Conservation (phyloP, 2,113 vertebrate genomes). For the Carlito syrichta region DNA sequence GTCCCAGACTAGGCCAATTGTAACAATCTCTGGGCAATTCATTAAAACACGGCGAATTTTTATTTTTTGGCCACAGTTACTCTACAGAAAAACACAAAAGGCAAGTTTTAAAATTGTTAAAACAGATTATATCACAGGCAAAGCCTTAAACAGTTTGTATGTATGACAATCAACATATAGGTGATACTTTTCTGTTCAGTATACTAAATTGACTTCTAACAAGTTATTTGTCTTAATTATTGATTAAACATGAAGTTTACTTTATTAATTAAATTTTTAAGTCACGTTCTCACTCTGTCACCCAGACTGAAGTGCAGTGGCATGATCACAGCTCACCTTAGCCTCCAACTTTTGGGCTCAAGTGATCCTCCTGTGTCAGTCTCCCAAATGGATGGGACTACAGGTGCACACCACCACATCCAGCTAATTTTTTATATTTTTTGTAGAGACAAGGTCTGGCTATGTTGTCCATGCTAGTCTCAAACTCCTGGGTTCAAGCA, state of each 20-base stretch:
- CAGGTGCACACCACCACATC: no score
- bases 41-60: constrained; percentile 96
- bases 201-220: not conserved
- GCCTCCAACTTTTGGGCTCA: no score
- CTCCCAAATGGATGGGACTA: no score
- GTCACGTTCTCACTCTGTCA: no score
- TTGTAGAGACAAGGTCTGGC: no score
- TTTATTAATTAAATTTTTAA: no score
- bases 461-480: no score
- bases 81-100: constrained; percentile 81
- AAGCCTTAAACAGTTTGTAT: not conserved
- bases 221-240: not conserved
- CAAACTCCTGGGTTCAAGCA: no score
- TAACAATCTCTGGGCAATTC: constrained; percentile 98
- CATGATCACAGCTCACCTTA: no score
- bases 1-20: constrained; percentile 97
- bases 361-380: no score
- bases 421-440: no score
- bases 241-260: constrained; percentile 12
- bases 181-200: not conserved
- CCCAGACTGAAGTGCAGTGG: no score
- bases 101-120: not conserved
- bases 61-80: constrained; percentile 96
- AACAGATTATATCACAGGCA: not conserved
- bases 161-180: not conserved